Base-by-base conservation (phyloP, 2,113 vertebrate genomes). In the Paraplagusia blochii region DNA sequence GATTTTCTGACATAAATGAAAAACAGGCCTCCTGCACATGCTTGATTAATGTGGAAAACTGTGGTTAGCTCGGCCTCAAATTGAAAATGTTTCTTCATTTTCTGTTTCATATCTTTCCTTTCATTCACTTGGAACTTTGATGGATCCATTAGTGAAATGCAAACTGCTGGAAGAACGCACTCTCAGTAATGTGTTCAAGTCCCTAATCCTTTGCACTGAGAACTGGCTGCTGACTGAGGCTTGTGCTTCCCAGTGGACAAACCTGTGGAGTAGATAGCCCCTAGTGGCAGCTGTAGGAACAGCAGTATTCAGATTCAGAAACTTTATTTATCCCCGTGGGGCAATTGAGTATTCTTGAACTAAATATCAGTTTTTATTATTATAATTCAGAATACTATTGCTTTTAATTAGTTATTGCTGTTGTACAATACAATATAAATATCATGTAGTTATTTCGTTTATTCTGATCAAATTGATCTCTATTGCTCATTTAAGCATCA, bases 191-290 rank as follows among this genome's bases (percentile, higher is more conserved):
- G 34, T 44, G 33, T 50, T 65, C 69, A 50, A 29, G 43, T 48
- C 35, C 80, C 36, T 74, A 63, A 74, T 76, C 62, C 67, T 70
- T 69, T 63, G 59, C 79, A 52, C 63, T 63, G 69, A 80, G 50
- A 49, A 11, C 53, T 33, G 64, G 52, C n/a, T 44, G 44, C 61
- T 66, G 65, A 70, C 35, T 76, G 55, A 67, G 29, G 58, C 44
- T 42, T n/a, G 40, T 63, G 69, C 43, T 58, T 10, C 6, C 33
- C 9, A 47, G n/a, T 12, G 40, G 17, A 43, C 15, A 67, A 88
- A 88, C 66, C 72, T 85, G 79, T 85, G 87, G 88, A 76, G 74
- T 81, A 73, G 79, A 75, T 68, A 67, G 84, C 88, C 81, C 79
- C 89, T 81, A 67, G 84, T 86, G 89, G 79, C 8, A 9, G 2